Percentiles rank a stretch among this genome's conserved stretches.
phyloP scores from a whole-genome alignment of 2,797 vertebrate genomes.

The Glossophaga mutica region DNA sequence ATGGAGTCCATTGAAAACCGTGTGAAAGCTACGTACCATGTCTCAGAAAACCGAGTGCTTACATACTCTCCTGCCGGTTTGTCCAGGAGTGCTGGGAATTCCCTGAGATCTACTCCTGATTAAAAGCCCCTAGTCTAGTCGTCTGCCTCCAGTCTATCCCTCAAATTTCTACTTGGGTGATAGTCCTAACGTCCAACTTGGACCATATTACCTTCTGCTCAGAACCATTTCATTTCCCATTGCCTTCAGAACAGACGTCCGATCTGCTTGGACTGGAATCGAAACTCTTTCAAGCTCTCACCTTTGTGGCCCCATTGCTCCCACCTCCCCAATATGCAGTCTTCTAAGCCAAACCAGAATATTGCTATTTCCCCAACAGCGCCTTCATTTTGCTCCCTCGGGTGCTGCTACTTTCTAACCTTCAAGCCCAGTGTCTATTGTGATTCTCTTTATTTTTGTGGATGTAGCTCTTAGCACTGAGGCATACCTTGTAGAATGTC shows the following conservation, averaged over 20 bases:
- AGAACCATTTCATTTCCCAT: neutral
- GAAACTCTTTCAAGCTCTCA: neutral
- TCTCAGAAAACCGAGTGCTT: constrained; percentile 2
- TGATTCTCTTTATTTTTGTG: neutral
- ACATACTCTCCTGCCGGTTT: neutral
- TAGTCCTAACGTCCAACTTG: neutral
- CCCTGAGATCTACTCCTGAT: neutral
- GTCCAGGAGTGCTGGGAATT: neutral
- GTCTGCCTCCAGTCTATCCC: neutral
- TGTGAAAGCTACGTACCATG: neutral
- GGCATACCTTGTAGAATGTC: neutral
- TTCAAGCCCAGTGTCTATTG: neutral
- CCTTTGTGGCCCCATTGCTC: neutral
- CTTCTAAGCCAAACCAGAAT: neutral
- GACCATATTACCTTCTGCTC: neutral
- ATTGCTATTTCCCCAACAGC: neutral
- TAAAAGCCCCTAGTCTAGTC: neutral
- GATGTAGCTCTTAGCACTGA: neutral
- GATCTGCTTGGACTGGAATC: neutral
- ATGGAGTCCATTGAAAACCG: neutral
- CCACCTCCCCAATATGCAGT: neutral
- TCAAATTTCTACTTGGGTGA: neutral
- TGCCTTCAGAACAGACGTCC: neutral
- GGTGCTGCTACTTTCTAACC: neutral
- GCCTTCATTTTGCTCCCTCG: neutral